These are phyloP conservation scores for Caretta caretta DNA, from an alignment of 2,113 vertebrate species.

Conservation along the genomic window DNA sequence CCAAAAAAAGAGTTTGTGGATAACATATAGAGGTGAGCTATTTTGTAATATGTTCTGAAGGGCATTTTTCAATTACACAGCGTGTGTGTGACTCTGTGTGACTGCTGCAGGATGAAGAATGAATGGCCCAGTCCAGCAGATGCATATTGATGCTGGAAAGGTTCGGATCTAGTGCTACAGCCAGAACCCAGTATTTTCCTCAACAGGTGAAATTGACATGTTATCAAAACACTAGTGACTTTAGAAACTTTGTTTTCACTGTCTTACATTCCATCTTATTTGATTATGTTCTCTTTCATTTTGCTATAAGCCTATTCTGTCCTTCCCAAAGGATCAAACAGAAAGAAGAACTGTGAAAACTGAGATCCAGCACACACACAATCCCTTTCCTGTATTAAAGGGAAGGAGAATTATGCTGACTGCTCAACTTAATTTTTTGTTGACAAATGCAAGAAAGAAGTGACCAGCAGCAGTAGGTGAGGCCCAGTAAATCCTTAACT, in stretches of 20 bases:
- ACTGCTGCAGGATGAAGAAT: accelerated
- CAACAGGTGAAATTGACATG: accelerated
- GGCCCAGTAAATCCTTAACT: background rate
- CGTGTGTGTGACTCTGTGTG: background rate
- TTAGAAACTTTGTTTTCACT: background rate
- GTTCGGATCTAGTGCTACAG: background rate
- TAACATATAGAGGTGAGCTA: background rate
- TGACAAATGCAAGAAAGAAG: background rate
- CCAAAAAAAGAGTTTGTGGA: background rate
- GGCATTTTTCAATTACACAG: accelerated
- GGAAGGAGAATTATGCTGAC: slow-evolving; percentile 4
- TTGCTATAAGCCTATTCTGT: background rate
- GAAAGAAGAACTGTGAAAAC: background rate
- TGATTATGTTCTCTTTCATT: slow-evolving; percentile 9
- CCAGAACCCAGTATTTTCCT: accelerated
- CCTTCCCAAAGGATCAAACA: background rate
- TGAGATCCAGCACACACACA: background rate
- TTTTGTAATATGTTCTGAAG: background rate
- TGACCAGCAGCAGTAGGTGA: background rate
- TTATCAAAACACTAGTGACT: too few species aligned
- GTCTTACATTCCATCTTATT: background rate
- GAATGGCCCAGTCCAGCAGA: background rate
- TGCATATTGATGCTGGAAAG: accelerated
- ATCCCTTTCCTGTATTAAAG: background rate
- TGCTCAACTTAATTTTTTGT: background rate